These are phyloP conservation scores for Trematomus loennbergii DNA, from an alignment of 2,113 vertebrate species.

Conservation along the genomic window DNA sequence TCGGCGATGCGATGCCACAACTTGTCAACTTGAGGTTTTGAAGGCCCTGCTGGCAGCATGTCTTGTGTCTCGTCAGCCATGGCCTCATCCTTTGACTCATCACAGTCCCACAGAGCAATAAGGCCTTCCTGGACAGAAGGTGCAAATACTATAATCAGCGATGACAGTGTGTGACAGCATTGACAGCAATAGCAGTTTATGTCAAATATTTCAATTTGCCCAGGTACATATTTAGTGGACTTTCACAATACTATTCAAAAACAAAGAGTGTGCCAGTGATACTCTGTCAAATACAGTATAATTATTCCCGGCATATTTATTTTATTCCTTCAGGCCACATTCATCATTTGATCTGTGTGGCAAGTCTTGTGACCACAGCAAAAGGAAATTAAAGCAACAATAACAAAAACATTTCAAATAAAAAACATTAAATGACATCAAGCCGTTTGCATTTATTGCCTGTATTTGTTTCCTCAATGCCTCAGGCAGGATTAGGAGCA, in stretches of 20 bases:
- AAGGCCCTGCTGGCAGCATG: conserved; percentile 48
- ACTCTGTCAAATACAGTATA: not conserved
- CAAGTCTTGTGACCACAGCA: not conserved
- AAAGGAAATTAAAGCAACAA: not conserved
- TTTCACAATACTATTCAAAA: conserved; percentile 9
- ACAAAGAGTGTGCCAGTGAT: not conserved
- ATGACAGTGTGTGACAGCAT: conserved; percentile 62
- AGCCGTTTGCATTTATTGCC: no score
- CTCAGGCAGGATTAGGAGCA: not conserved
- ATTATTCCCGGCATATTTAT: not conserved
- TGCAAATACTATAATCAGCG: conserved; percentile 57
- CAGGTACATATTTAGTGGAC: conserved; percentile 5
- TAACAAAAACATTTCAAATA: not conserved
- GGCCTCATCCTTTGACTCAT: conserved; percentile 78
- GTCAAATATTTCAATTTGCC: conserved; percentile 41
- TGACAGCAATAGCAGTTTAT: conserved; percentile 53
- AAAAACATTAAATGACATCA: no score
- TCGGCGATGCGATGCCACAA: conserved; percentile 90
- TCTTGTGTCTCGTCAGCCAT: conserved; percentile 64
- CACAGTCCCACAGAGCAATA: conserved; percentile 90
- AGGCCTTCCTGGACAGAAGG: conserved; percentile 86
- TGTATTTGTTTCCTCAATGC: conserved; percentile 7
- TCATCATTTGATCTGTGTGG: not conserved
- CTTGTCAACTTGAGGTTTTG: conserved; percentile 81
- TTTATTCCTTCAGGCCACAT: no score